phyloP scores from a whole-genome alignment of 2,797 vertebrate genomes.

The Pyrocephalus nanus region DNA sequence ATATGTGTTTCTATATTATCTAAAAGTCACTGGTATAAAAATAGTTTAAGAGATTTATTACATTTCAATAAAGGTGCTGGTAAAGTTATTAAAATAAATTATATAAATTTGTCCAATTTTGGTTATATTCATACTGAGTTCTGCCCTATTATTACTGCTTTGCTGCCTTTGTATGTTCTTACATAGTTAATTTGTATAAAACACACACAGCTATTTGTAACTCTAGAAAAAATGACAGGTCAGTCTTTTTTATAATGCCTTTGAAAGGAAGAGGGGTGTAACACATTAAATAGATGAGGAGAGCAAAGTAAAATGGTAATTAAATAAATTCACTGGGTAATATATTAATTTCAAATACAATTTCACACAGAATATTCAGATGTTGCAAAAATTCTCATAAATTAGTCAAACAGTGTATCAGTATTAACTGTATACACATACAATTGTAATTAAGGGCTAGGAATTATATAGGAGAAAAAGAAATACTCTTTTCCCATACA shows the following conservation, averaged over 20 bases:
- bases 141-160: not conserved
- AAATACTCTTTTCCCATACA: not conserved
- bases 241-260: not conserved
- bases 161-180: not conserved
- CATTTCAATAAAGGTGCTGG: not conserved
- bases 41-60: not conserved
- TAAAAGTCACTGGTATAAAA: not conserved
- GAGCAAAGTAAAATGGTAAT: not conserved
- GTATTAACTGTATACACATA: not conserved
- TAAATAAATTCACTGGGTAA: not conserved
- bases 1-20: not conserved
- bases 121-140: not conserved
- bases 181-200: not conserved
- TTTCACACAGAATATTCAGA: not conserved
- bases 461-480: not conserved
- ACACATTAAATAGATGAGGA: not conserved
- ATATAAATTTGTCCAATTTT: not conserved
- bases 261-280: not conserved
- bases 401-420: not conserved
- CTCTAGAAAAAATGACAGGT: not conserved
- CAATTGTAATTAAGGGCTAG: not conserved
- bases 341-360: not conserved
- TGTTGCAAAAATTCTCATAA: not conserved
- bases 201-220: not conserved
- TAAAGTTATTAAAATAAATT: not conserved